These are phyloP conservation scores for Spodoptera frugiperda DNA, from an alignment of 1,140 invertebrate species.

Conservation along the genomic window DNA sequence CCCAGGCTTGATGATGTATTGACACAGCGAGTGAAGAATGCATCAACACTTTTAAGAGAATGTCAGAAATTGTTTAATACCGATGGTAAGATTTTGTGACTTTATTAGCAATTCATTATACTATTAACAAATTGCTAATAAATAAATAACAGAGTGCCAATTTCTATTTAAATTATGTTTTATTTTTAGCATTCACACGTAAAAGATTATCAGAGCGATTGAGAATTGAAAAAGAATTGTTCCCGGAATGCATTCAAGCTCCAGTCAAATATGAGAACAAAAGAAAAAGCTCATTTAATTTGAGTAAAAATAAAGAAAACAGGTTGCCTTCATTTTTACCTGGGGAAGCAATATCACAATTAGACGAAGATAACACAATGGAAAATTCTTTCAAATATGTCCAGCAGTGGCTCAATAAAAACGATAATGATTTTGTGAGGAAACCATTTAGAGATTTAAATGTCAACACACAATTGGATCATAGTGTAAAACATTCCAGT, in stretches of 20 bases:
- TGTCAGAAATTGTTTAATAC: slow-evolving; percentile 71
- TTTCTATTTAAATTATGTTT: neutral
- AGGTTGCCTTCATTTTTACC: slow-evolving; percentile 49
- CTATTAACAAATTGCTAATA: too few relatives aligned
- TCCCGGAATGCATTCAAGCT: slow-evolving; percentile 80
- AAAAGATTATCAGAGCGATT: slow-evolving; percentile 72
- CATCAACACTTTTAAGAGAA: slow-evolving; percentile 57
- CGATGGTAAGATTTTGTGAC: slow-evolving; percentile 62
- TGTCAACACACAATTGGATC: slow-evolving; percentile 57
- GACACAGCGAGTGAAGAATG: slow-evolving; percentile 61
- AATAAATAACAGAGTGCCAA: too few relatives aligned
- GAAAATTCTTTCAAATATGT: slow-evolving; percentile 69
- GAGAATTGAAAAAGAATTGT: slow-evolving; percentile 75
- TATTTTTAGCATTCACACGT: slow-evolving; percentile 70
- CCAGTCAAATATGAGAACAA: slow-evolving; percentile 75
- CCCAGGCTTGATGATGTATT: slow-evolving; percentile 56
- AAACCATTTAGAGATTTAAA: slow-evolving; percentile 74
- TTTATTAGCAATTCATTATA: too few relatives aligned
- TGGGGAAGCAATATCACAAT: slow-evolving; percentile 63
- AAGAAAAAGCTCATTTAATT: slow-evolving; percentile 62
- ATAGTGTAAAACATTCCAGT: neutral
- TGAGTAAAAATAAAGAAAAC: slow-evolving; percentile 66
- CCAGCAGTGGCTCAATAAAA: slow-evolving; percentile 70
- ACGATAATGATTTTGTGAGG: slow-evolving; percentile 58
- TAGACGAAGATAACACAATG: slow-evolving; percentile 60